These are phyloP conservation scores for Zootoca vivipara DNA, from an alignment of 2,113 vertebrate genomes.

Conservation along the genomic window DNA sequence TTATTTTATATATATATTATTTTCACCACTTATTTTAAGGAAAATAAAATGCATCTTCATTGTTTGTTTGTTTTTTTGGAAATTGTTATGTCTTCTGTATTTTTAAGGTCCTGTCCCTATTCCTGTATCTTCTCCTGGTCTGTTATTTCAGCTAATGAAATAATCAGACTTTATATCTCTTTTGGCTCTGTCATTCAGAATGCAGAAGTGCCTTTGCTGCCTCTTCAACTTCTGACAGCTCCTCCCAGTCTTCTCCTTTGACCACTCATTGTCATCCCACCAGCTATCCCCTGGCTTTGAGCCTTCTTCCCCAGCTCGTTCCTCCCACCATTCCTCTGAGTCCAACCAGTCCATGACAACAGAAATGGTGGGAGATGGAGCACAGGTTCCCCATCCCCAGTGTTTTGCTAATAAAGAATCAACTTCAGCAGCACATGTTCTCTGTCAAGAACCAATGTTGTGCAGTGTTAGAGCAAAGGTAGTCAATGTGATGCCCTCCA, in stretches of 20 bases:
- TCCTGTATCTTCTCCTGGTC: neutral
- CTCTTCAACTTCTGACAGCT: no score
- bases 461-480: neutral
- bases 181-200: slow-evolving; percentile 84
- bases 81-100: neutral
- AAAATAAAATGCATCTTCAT: neutral
- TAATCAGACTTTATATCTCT: slow-evolving; percentile 81
- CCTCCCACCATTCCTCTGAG: no score
- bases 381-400: no score
- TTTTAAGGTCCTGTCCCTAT: neutral
- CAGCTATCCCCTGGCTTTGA: no score
- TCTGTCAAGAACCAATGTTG: neutral
- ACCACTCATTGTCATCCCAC: no score
- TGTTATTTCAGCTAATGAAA: neutral
- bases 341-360: no score
- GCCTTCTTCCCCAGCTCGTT: no score
- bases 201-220: slow-evolving; percentile 70
- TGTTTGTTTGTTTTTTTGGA: neutral
- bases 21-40: neutral
- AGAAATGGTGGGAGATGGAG: no score
- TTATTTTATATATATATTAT: neutral
- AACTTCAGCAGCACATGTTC: neutral
- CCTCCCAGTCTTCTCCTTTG: no score
- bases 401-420: no score
- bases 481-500: no score